A percentile compares a stretch with the other conserved stretches of the same genome.
These are phyloP conservation scores for Ariopsis seemanni DNA, from an alignment of 2,113 vertebrate genomes.

Conservation along the genomic window DNA sequence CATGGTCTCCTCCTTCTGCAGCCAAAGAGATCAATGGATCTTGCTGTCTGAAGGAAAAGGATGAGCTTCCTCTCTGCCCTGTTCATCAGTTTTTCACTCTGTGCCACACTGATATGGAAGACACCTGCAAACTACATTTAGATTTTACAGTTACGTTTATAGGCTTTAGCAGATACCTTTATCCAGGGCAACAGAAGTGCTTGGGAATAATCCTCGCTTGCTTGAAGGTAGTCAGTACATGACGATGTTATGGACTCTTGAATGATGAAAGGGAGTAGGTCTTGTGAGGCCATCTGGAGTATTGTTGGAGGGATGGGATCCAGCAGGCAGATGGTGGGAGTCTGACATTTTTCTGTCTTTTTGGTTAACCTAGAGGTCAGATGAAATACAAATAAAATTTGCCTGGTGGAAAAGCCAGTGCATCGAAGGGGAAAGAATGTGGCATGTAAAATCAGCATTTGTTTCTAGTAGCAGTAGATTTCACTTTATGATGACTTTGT, in stretches of 20 bases:
- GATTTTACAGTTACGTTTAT: no score
- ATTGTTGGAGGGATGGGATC: no score
- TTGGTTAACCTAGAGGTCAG: not conserved
- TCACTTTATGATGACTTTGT: not conserved
- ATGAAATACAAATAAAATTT: not conserved
- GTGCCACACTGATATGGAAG: not conserved
- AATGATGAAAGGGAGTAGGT: no score
- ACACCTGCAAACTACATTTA: not conserved
- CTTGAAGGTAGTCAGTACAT: no score
- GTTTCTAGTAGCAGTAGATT: not conserved
- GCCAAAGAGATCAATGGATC: not conserved
- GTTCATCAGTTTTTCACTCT: not conserved
- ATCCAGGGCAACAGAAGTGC: no score
- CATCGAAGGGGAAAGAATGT: not conserved
- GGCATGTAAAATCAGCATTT: not conserved
- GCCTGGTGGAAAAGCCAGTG: not conserved
- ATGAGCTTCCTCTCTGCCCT: not conserved
- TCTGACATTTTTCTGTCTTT: not conserved
- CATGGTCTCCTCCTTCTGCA: not conserved
- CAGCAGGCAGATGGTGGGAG: not conserved
- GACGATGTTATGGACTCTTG: no score
- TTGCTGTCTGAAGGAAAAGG: not conserved
- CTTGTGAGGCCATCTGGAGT: no score
- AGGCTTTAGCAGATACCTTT: no score
- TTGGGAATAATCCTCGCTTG: no score